A percentile compares a stretch with the other conserved stretches of the same genome.
Evolutionary conservation across 2,113 vertebrate species (phyloP).

Genomic region (Murina feae): DNA sequence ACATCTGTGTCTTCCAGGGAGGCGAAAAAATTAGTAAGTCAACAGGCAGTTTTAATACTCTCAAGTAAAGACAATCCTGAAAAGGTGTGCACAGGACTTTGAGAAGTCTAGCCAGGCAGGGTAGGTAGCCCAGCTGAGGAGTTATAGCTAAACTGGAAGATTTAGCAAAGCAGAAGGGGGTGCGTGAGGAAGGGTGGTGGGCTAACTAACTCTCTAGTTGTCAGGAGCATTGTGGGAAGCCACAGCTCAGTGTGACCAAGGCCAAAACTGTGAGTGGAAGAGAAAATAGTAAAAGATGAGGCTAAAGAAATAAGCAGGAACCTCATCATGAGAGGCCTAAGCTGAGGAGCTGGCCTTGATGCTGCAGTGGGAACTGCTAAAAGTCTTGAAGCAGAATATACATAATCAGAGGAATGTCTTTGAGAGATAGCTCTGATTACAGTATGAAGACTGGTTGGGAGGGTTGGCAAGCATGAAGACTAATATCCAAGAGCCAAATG

Average conservation of each 20-base stretch:
- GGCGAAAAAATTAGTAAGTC: not conserved
- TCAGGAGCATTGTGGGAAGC: not conserved
- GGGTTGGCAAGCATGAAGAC: not conserved
- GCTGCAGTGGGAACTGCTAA: not conserved
- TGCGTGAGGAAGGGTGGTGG: not conserved
- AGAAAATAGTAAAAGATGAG: not conserved
- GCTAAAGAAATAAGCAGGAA: not conserved
- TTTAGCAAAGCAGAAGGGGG: not conserved
- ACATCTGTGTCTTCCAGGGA: not conserved
- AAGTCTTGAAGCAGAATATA: not conserved
- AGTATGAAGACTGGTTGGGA: not conserved
- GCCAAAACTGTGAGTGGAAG: not conserved
- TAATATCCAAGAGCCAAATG: not conserved
- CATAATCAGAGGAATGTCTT: not conserved
- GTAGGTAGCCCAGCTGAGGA: not conserved
- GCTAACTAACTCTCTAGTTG: not conserved
- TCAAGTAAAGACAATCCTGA: not conserved
- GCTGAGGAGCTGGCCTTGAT: not conserved
- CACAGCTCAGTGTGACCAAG: not conserved
- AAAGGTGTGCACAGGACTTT: not conserved
- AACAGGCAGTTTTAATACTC: not conserved
- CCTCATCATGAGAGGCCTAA: fast-evolving
- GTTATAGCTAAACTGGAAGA: not conserved
- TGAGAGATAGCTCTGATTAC: not conserved
- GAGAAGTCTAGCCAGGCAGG: not conserved